Conservation (phyloP, 2,113 vertebrate species). For the Odocoileus virginianus region DNA sequence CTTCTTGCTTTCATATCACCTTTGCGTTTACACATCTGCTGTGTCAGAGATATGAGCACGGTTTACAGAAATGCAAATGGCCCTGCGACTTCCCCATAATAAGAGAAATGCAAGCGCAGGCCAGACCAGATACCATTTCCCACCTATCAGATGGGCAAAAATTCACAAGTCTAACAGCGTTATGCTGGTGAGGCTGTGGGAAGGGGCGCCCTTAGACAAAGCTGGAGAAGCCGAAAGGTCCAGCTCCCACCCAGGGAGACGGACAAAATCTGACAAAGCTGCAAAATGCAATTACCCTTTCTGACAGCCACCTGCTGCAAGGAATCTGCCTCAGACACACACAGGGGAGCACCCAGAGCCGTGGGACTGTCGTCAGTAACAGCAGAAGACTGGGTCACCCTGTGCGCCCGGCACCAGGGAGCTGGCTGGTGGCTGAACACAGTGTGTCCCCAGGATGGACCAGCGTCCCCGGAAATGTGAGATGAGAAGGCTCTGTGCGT, state of each 20-base stretch:
- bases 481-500: background rate
- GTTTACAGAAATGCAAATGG: background rate
- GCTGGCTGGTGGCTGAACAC: background rate
- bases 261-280: background rate
- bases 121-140: fast-evolving
- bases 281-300: no score
- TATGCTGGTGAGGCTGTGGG: background rate
- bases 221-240: background rate
- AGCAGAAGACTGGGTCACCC: background rate
- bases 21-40: background rate
- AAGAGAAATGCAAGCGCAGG: fast-evolving
- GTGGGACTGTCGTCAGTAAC: background rate
- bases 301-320: background rate
- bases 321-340: background rate
- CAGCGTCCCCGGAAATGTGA: background rate
- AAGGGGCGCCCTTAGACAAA: background rate
- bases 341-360: fast-evolving
- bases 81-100: background rate
- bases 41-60: fast-evolving
- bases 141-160: background rate
- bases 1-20: background rate
- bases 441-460: fast-evolving
- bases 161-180: fast-evolving
- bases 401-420: fast-evolving
- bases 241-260: background rate